Conservation (phyloP, 2,888 invertebrate genomes). For the Trissolcus japonicus region DNA sequence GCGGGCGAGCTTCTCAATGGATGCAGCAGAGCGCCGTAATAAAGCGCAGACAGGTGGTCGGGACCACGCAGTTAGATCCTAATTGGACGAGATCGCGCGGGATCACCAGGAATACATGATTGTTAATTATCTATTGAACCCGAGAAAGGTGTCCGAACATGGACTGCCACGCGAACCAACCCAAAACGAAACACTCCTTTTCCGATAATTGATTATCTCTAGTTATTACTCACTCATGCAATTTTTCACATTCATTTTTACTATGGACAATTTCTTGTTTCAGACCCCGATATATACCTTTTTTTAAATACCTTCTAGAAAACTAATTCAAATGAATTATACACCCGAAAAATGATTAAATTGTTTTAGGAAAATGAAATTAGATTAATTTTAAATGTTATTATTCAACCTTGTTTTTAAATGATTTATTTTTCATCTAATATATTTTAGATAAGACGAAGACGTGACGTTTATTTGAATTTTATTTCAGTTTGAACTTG, state of each 20-base stretch:
- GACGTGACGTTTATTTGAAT: slow-evolving; percentile 27
- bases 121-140: slow-evolving; percentile 53
- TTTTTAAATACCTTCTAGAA: not conserved
- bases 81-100: slow-evolving; percentile 60
- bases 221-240: slow-evolving; percentile 15
- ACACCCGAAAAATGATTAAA: not conserved
- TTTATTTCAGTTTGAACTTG: slow-evolving; percentile 44
- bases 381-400: not conserved
- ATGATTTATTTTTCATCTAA: not conserved
- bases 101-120: slow-evolving; percentile 49
- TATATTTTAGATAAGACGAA: slow-evolving; percentile 2
- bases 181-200: slow-evolving; percentile 13
- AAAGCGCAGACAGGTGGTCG: slow-evolving; percentile 55
- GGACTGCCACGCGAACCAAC: slow-evolving; percentile 34
- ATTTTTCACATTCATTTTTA: slow-evolving; percentile 4
- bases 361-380: not conserved
- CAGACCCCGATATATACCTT: no score
- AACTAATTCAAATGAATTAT: not conserved
- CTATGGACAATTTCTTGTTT: no score
- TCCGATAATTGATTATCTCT: slow-evolving; percentile 9
- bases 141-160: slow-evolving; percentile 32
- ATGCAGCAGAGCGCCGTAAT: slow-evolving; percentile 31
- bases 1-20: slow-evolving; percentile 47
- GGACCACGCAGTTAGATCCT: slow-evolving; percentile 44
- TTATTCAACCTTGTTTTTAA: not conserved